Conservation (phyloP, 2,113 vertebrate species). For the Carollia perspicillata region DNA sequence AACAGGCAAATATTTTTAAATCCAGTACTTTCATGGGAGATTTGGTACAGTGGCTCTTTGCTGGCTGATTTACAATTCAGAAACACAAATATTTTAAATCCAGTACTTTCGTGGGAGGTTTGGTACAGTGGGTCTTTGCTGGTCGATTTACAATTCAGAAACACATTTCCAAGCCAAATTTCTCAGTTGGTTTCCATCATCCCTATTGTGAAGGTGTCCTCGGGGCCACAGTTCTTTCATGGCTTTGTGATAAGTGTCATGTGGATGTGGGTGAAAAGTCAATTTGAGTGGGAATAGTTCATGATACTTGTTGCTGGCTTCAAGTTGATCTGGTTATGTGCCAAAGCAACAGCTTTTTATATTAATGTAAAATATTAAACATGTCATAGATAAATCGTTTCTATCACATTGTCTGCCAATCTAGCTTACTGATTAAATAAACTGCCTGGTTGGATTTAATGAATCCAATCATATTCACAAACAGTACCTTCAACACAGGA, state of each 20-base stretch:
- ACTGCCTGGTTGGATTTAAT: constrained; percentile 69
- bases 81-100: not conserved
- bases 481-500: constrained; percentile 56
- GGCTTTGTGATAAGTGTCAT: not conserved
- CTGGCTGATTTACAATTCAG: not conserved
- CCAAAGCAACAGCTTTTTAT: constrained; percentile 60
- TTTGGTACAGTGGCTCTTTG: not conserved
- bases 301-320: constrained; percentile 57
- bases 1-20: not conserved
- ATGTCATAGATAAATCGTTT: constrained; percentile 70
- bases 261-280: not conserved
- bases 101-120: not conserved
- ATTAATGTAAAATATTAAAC: constrained; percentile 69
- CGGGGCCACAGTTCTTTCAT: not conserved
- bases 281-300: constrained; percentile 26
- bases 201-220: not conserved
- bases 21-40: not conserved
- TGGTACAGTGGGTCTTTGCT: not conserved
- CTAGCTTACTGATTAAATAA: constrained; percentile 72
- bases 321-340: constrained; percentile 61
- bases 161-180: not conserved
- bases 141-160: not conserved
- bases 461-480: constrained; percentile 73
- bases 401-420: constrained; percentile 64
- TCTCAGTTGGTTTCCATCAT: not conserved